Evolutionary conservation across 1,140 invertebrate species (phyloP).

Genomic region (Zaprionus tsacasi): DNA sequence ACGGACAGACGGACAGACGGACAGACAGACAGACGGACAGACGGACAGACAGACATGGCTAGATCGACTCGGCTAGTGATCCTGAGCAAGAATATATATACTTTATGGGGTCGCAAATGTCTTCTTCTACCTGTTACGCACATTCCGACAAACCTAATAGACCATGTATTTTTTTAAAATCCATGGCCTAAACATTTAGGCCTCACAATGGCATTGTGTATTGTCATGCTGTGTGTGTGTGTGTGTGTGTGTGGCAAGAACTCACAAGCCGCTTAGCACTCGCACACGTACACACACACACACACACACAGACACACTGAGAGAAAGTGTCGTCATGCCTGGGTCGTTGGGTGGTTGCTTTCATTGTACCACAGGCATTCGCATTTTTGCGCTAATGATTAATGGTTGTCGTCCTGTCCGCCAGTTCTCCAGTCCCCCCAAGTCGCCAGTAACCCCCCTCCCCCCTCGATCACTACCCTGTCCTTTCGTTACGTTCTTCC

Average conservation of each 20-base stretch:
- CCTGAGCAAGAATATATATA: too few species aligned
- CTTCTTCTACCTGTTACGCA: too few species aligned
- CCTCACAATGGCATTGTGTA: slow-evolving; percentile 63
- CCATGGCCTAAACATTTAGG: slow-evolving; percentile 71
- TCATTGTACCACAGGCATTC: slow-evolving; percentile 40
- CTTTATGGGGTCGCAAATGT: too few species aligned
- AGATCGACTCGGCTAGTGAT: too few species aligned
- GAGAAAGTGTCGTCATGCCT: slow-evolving; percentile 8
- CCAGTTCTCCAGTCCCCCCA: neutral
- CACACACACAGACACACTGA: neutral
- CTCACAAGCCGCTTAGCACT: slow-evolving; percentile 54
- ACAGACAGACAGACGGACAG: too few species aligned
- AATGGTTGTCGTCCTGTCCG: slow-evolving; percentile 64
- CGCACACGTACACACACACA: slow-evolving; percentile 1
- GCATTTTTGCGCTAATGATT: slow-evolving; percentile 78
- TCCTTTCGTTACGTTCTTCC: neutral
- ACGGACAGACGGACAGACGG: too few species aligned
- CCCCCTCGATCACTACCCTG: neutral
- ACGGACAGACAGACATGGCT: too few species aligned
- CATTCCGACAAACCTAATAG: too few species aligned
- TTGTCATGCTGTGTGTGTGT: slow-evolving; percentile 29
- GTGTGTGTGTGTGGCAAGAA: slow-evolving; percentile 30
- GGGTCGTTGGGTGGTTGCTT: slow-evolving; percentile 35
- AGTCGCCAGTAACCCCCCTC: neutral
- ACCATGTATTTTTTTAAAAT: too few species aligned